Evolutionary conservation across 2,888 invertebrate genomes (phyloP), one percentile per base, ranked within the genome.

Genomic region (Malthinus seriepunctatus): DNA sequence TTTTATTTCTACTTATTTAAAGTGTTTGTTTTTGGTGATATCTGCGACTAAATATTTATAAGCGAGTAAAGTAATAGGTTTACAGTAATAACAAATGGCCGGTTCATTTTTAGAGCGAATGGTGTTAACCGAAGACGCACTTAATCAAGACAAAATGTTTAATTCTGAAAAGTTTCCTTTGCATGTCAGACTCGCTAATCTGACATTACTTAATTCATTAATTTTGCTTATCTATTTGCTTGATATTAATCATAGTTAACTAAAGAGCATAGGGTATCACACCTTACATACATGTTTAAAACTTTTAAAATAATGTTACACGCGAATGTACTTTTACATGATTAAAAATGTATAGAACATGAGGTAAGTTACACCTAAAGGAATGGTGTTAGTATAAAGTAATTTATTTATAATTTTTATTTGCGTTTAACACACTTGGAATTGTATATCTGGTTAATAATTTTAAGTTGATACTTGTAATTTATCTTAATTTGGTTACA

Each of bases 241-340:
- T 65, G 62, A 69, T 70, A 76, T 76, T 75, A 76, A 76, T 75
- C 75, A 76, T 75, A 75, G 74, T 74, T 74, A 71, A 70, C 72
- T 70, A 62, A 69, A 70, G 68, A 73, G 73, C 73, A 72, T 69
- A 72, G 60, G 60, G 56, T 56, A 61, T 61, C 60, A 61, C 60
- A 61, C 70, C 73, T 73, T 69, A 66, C 71, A 71, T 71, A 73
- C 73, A 70, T 75, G 76, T 76, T 71, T 66, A 63, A 55, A 55
- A 71, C 73, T 75, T 75, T 76, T 75, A 71, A 68, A 63, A 62
- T 68, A 65, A 66, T 63, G 62, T 66, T 74, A 76, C 76, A 76
- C 71, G 76, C 71, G 75, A 75, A 75, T 73, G 76, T 76, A 76
- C 76, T 76, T 71, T 69, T 71, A 67, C 62, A 66, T 66, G 58